Conservation (phyloP, 2,113 vertebrate species). For the Meleagris gallopavo region DNA sequence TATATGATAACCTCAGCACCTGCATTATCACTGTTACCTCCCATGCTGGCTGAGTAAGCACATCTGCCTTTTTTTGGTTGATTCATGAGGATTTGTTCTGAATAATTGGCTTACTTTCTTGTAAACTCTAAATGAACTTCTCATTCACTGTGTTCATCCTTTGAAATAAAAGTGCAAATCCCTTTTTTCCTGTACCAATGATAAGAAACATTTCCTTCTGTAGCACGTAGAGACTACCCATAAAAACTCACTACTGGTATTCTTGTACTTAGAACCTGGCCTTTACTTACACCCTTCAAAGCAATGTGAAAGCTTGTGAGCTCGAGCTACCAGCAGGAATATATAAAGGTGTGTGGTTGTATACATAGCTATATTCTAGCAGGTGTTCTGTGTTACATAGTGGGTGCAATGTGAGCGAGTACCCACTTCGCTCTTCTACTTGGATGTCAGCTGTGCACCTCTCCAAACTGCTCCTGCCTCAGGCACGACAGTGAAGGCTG, state of each 20-base stretch:
- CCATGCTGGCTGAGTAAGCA: conserved; percentile 7
- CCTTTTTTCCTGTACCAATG: not conserved
- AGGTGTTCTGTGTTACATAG: not conserved
- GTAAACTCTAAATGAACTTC: conserved; percentile 38
- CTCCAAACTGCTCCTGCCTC: not conserved
- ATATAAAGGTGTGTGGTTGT: not conserved
- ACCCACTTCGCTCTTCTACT: not conserved
- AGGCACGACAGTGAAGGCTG: not conserved
- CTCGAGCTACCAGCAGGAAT: not conserved
- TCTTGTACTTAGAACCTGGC: not conserved
- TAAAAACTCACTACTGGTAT: not conserved
- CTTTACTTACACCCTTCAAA: not conserved
- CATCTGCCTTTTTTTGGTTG: conserved; percentile 14
- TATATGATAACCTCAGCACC: no score
- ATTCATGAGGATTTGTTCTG: conserved; percentile 43
- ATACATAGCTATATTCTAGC: not conserved
- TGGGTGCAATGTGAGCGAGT: not conserved
- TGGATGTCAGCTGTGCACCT: not conserved
- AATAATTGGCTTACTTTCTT: conserved; percentile 41
- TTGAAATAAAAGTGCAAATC: not conserved
- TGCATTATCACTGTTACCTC: not conserved
- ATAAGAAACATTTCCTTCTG: not conserved
- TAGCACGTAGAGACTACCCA: not conserved
- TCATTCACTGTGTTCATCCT: not conserved
- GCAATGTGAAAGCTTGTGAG: not conserved